Conservation (phyloP, 2,797 vertebrate species). For the Cirrhinus mrigala region DNA sequence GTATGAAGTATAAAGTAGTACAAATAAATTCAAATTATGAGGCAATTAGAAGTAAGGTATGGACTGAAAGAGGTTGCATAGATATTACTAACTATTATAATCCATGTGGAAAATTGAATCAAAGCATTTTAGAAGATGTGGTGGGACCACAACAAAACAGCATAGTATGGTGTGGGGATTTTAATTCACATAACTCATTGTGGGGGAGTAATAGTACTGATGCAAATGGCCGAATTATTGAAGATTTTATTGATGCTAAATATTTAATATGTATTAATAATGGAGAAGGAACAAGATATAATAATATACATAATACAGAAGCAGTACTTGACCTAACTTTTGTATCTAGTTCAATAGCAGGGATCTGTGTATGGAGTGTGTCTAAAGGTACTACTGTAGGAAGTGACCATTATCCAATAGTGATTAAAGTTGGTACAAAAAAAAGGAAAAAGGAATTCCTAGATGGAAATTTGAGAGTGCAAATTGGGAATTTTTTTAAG, state of each 20-base stretch:
- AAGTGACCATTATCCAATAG: too few relatives aligned
- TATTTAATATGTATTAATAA: too few relatives aligned
- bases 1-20: slow-evolving; percentile 1
- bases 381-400: too few relatives aligned
- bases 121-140: background rate
- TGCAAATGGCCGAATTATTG: background rate
- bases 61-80: background rate
- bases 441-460: too few relatives aligned
- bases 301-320: too few relatives aligned
- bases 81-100: slow-evolving; percentile 5
- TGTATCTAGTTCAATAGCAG: too few relatives aligned
- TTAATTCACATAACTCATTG: background rate
- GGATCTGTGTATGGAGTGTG: too few relatives aligned
- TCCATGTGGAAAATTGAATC: background rate
- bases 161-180: background rate
- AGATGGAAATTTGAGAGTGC: too few relatives aligned
- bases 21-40: background rate
- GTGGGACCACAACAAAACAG: background rate
- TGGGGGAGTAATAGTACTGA: background rate
- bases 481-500: too few relatives aligned
- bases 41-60: background rate
- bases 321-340: too few relatives aligned
- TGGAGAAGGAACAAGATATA: too few relatives aligned
- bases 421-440: too few relatives aligned
- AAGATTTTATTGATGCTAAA: background rate